These are phyloP conservation scores for Platorchestia sp. DNA, from an alignment of 1,140 invertebrate species.

Conservation along the genomic window DNA sequence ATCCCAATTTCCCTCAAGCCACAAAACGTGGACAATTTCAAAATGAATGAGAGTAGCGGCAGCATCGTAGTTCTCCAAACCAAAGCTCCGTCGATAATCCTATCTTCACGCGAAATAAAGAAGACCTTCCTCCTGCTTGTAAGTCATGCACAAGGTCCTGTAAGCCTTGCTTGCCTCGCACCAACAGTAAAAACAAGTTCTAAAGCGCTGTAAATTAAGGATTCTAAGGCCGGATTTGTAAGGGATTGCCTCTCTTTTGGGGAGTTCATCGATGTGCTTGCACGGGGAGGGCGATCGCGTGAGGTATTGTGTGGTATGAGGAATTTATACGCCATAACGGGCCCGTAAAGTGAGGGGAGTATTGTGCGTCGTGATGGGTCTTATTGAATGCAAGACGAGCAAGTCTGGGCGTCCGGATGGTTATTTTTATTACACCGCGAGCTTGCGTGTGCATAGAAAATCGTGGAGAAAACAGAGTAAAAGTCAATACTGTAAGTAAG, in stretches of 20 bases:
- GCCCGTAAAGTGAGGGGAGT: background rate
- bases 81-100: background rate
- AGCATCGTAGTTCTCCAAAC: too few species aligned
- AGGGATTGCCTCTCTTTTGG: background rate
- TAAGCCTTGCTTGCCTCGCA: background rate
- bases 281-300: background rate
- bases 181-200: background rate
- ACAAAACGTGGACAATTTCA: too few species aligned
- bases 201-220: background rate
- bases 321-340: background rate
- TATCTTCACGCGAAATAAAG: background rate
- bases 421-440: background rate
- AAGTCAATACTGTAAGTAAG: background rate
- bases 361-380: background rate
- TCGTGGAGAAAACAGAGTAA: background rate
- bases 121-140: background rate
- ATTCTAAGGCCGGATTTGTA: conserved; percentile 12
- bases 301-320: background rate
- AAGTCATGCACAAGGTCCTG: background rate
- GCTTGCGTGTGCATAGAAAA: background rate
- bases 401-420: background rate
- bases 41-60: too few species aligned
- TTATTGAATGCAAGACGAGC: background rate
- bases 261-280: background rate
- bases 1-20: too few species aligned